Base-by-base conservation (phyloP, 2,113 vertebrate genomes). In the Cottus gobio region DNA sequence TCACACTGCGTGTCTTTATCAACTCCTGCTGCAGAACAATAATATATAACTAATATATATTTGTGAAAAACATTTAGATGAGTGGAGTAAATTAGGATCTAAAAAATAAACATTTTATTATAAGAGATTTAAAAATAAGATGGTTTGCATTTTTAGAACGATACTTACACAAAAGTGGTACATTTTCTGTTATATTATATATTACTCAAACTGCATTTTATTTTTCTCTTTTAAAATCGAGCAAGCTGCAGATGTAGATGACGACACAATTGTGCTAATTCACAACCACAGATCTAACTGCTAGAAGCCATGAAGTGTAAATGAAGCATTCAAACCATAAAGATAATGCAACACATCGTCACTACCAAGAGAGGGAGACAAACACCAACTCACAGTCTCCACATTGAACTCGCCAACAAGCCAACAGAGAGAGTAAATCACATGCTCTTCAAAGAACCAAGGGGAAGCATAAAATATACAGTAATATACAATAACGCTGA, bases 351-450 rank as follows among this genome's bases (percentile, higher is more conserved):
- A 28, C 12, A 10, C 54, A 57, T 57, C 11, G 12, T 42, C 11
- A 56, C 54, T 6, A 26, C 54, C 54, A 57, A 28, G 54, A 82
- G 87, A 83, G 73, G 75, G 81, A 58, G 83, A 69, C 60, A 85
- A 73, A 80, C 24, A 42, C 12, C 46, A 54, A 56, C 18, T 34
- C 6, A 48, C 44, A 18, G 36, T 24, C 36, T 54, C 11, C 11
- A 46, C 1, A 12, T 24, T 36, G 12, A 26, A 30, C 28, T 70
- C 20, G 18, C 66, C 34, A n/a, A 9, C 26, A 37, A n/a, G 30
- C 30, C 7, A 58, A 31, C 42, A 60, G 16, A 44, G 1, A n/a
- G 1, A 22, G 4, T 30, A 31, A 15, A 31, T n/a, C 5, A 24
- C 7, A 39, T 5, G 3, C 20, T 56, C 12, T 36, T 71, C 3